Percentiles rank a stretch among this genome's conserved stretches.
phyloP scores from a whole-genome alignment of 2,888 invertebrate genomes.

The Operophtera brumata region DNA sequence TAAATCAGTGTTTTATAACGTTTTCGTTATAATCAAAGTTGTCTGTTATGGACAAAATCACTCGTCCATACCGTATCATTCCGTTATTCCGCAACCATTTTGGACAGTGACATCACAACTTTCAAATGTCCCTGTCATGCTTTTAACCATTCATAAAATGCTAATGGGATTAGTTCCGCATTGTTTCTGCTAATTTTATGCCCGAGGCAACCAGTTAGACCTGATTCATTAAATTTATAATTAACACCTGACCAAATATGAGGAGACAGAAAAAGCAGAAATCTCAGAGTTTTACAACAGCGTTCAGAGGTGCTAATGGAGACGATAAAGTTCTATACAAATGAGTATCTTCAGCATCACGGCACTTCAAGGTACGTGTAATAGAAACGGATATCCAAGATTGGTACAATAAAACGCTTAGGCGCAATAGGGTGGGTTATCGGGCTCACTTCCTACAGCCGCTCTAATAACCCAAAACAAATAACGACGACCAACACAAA shows the following conservation, averaged over 20 bases:
- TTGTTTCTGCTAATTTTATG: constrained; percentile 68
- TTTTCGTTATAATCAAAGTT: background rate
- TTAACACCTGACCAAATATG: constrained; percentile 61
- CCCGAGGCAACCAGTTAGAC: constrained; percentile 49
- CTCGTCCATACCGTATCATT: constrained; percentile 10
- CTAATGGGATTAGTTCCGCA: constrained; percentile 65
- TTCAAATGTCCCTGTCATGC: constrained; percentile 60
- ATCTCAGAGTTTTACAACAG: constrained; percentile 37
- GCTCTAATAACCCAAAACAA: constrained; percentile 79
- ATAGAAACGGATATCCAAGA: constrained; percentile 71
- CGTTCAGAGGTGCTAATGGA: constrained; percentile 61
- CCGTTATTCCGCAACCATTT: constrained; percentile 30
- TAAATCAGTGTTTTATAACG: constrained; percentile 5
- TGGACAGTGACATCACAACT: constrained; percentile 55
- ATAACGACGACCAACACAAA: constrained; percentile 73
- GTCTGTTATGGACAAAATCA: constrained; percentile 24
- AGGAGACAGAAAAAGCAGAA: constrained; percentile 23
- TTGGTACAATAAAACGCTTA: constrained; percentile 80
- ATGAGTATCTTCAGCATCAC: constrained; percentile 45
- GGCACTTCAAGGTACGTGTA: constrained; percentile 45
- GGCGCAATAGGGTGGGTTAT: constrained; percentile 65
- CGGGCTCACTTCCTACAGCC: constrained; percentile 76
- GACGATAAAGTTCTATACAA: constrained; percentile 48
- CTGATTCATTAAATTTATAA: constrained; percentile 58
- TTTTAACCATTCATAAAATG: constrained; percentile 70